Evolutionary conservation across 1,140 invertebrate genomes (phyloP), one percentile per base, ranked within the genome.

Genomic region (Caenorhabditis tropicalis): DNA sequence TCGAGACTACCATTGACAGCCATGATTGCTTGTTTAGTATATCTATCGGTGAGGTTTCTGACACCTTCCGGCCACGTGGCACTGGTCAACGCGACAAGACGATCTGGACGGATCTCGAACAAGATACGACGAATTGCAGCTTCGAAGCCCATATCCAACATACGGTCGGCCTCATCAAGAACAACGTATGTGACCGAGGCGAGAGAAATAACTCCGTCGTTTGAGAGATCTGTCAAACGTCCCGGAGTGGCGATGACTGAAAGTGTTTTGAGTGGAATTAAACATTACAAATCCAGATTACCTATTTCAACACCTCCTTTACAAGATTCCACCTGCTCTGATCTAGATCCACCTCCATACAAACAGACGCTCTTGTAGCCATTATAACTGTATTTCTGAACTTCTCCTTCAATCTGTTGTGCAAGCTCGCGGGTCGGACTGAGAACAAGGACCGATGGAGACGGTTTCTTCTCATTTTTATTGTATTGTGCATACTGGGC

Each of bases 321-420:
- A 46, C 98, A 92, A 88, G 96, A 96, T 87, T 91, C 89, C 48
- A 93, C 94, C 90, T 98, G 96, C 27, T 95, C 94, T 82, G 95
- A 94, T 92, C 97, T 97, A 0, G 96, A 95, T 15, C 96, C 96
- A 33, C 97, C 97, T 85, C 97, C 97, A 93, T 97, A 98, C 10
- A 98, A 94, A 91, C 96, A 98, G 9, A 95, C 95, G 90, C 96
- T 85, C 33, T 82, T 85, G 81, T 85, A 85, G 6, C 70, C 70
- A 12, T 94, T 92, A 48, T 94, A 93, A 27, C 96, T 95, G 94
- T 97, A 98, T 85, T 97, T 95, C 46, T 93, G 93, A 6, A 96
- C 95, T 56, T 98, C 96, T 91, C 95, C 94, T 92, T 97, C 95
- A 86, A 98, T 97, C 92, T 98, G 96, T 90, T 98, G 96, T 1